Evolutionary conservation across 2,888 invertebrate genomes (phyloP).

Genomic region (Chrysolina haemoptera): DNA sequence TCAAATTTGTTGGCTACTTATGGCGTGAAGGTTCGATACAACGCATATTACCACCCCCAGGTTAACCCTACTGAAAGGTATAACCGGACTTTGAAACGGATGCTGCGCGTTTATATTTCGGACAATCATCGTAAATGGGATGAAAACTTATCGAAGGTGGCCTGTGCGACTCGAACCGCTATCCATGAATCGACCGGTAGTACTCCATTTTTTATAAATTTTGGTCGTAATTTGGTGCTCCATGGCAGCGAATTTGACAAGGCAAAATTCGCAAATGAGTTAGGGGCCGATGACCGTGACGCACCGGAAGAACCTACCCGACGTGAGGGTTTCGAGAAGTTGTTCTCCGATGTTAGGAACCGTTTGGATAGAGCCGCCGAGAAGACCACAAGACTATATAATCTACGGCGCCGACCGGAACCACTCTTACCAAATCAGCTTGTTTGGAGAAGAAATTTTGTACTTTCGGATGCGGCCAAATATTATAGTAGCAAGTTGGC

Average conservation of each 20-base stretch:
- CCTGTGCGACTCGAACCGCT: slow-evolving; percentile 24
- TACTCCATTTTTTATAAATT: slow-evolving; percentile 30
- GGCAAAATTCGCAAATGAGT: background rate
- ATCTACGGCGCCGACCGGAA: slow-evolving; percentile 35
- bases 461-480: slow-evolving; percentile 48
- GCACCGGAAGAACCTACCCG: background rate
- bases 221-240: slow-evolving; percentile 24
- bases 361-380: slow-evolving; percentile 34
- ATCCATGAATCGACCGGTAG: slow-evolving; percentile 14
- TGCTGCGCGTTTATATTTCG: slow-evolving; percentile 25
- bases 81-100: slow-evolving; percentile 25
- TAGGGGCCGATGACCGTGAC: too few species aligned
- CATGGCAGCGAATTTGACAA: background rate
- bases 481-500: slow-evolving; percentile 50
- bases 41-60: slow-evolving; percentile 37
- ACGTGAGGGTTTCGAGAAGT: background rate
- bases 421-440: slow-evolving; percentile 33
- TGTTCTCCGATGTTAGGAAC: background rate
- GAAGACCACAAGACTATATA: slow-evolving; percentile 35
- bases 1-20: slow-evolving; percentile 26
- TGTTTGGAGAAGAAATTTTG: slow-evolving; percentile 47
- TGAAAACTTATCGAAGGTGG: slow-evolving; percentile 31
- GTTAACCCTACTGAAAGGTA: slow-evolving; percentile 33
- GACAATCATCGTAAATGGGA: slow-evolving; percentile 41
- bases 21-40: slow-evolving; percentile 17